Base-by-base conservation (phyloP, 1,140 invertebrate species). In the Lasaia peninsularis region DNA sequence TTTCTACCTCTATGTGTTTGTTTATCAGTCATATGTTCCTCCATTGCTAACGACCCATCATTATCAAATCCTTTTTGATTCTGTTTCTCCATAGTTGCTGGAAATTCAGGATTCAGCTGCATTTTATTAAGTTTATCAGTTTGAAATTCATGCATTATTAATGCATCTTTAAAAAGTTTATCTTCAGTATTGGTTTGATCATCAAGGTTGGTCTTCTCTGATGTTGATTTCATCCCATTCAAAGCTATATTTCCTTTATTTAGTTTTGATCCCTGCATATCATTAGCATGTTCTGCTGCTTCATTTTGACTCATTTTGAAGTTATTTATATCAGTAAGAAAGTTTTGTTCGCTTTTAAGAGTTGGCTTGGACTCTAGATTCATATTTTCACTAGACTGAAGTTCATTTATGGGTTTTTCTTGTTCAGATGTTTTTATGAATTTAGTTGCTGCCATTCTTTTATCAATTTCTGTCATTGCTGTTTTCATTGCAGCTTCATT, bases 301-400 rank as follows among this genome's bases (percentile, higher is more conserved):
- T 48, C 40, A n/a, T 21, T 48, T 21, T 48, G 11, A 4, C 18
- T 20, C 40, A 48, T 48, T 11, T 2, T 21, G 10, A 48, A 21
- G 18, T 48, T 48, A 2, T 21, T 48, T 20, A 20, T 21, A n/a
- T 48, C 16, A 48, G n/a, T 11, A 48, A 20, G 10, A 20, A 11
- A 11, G n/a, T 48, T 20, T 48, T 48, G 40, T 21, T 9, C 40
- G 20, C 40, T 48, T 48, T 48, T 48, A n/a, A 48, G 40, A 11
- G 18, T 48, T 5, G 40, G 11, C 11, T 48, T 48, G 18, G 6
- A 11, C 11, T 48, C 20, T 11, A 11, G 40, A 44, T 44, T 44
- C 11, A 20, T 20, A 11, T 44, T 44, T 4, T 44, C 18, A 11
- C 16, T 4, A 16, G 9, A 10, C 2, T 20, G 9, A 18, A 18